Percentiles rank a stretch among this genome's conserved stretches.
Evolutionary conservation across 2,113 vertebrate genomes (phyloP).

Genomic region (Lycocorax pyrrhopterus): DNA sequence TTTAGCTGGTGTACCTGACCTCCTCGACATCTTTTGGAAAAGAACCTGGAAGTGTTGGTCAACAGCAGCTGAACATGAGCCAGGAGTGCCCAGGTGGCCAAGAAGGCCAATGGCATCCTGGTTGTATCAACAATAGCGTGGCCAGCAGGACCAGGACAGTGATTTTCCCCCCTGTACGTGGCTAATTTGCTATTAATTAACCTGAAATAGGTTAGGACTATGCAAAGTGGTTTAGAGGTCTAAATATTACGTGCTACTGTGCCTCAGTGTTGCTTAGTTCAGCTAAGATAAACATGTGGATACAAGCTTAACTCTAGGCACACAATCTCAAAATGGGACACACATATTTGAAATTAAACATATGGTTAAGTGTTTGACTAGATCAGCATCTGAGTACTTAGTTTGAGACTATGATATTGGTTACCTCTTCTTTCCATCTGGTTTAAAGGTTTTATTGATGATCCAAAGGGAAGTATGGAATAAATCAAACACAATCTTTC

Average conservation of each 20-base stretch:
- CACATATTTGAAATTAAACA: constrained; percentile 15
- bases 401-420: not conserved
- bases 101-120: not conserved
- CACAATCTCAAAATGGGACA: not conserved
- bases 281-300: not conserved
- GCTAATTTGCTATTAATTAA: not conserved
- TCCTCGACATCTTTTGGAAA: not conserved
- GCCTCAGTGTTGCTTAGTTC: not conserved
- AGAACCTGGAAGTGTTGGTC: not conserved
- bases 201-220: not conserved
- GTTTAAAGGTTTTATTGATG: not conserved
- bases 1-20: not conserved
- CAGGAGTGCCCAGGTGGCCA: not conserved
- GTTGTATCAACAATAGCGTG: not conserved
- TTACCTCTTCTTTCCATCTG: not conserved
- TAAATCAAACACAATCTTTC: not conserved
- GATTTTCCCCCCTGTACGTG: not conserved
- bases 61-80: not conserved
- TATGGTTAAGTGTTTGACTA: not conserved
- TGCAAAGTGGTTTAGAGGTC: not conserved
- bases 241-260: not conserved
- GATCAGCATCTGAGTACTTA: not conserved
- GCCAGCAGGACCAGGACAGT: not conserved
- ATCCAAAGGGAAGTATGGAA: not conserved
- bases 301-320: not conserved